These are phyloP conservation scores for Lamprotornis superbus DNA, from an alignment of 2,113 vertebrate genomes.

Conservation along the genomic window DNA sequence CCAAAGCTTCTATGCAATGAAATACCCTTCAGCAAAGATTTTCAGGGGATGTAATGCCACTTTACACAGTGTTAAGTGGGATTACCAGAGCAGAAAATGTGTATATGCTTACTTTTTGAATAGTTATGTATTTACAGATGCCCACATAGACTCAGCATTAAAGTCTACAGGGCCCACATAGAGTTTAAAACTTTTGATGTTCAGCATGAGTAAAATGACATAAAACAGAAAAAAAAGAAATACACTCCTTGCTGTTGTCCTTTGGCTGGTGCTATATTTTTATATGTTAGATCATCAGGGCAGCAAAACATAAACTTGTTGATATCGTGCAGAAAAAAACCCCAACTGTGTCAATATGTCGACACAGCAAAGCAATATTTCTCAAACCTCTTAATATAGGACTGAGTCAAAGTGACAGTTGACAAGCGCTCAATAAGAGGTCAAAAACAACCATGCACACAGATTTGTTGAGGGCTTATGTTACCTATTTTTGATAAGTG, in stretches of 20 bases:
- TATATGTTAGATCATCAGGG: neutral
- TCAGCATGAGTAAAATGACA: neutral
- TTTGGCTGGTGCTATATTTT: neutral
- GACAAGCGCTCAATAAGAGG: conserved; percentile 58
- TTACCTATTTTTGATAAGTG: conserved; percentile 65
- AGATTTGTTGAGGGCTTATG: conserved; percentile 60
- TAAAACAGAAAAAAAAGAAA: neutral
- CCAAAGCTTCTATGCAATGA: neutral
- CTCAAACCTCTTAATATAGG: conserved; percentile 40
- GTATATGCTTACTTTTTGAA: neutral
- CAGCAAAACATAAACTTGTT: neutral
- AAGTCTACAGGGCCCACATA: neutral
- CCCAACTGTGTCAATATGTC: neutral
- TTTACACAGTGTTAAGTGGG: neutral
- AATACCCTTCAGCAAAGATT: neutral
- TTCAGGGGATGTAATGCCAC: neutral
- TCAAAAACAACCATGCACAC: conserved; percentile 41
- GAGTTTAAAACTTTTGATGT: neutral
- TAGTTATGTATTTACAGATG: neutral
- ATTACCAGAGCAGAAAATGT: neutral
- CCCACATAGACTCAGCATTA: neutral
- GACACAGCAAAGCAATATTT: conserved; percentile 43
- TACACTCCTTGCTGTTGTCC: neutral
- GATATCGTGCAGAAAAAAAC: neutral
- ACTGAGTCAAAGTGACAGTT: conserved; percentile 63